These are phyloP conservation scores for Tetrax tetrax DNA, from an alignment of 2,113 vertebrate species.

Conservation along the genomic window DNA sequence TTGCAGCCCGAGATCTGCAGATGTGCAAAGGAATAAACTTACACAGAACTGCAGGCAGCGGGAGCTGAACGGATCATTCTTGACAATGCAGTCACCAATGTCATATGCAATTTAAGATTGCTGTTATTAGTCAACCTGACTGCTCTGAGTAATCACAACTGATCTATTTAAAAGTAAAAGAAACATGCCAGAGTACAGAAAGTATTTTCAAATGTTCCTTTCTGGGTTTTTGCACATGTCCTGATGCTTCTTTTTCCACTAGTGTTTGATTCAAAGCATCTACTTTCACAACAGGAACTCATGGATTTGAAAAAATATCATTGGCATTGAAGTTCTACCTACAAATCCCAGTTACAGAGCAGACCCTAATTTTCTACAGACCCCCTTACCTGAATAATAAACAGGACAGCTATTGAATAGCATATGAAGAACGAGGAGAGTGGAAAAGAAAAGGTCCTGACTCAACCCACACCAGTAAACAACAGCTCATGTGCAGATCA, in stretches of 20 bases:
- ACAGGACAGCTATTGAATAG: neutral
- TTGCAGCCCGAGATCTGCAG: neutral
- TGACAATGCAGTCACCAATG: neutral
- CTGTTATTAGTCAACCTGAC: accelerated
- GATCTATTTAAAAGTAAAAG: neutral
- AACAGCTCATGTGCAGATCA: neutral
- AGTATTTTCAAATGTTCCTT: neutral
- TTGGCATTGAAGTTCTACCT: neutral
- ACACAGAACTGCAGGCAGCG: neutral
- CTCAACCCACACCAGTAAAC: neutral
- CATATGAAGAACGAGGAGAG: neutral
- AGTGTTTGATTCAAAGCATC: neutral
- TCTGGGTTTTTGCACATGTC: neutral
- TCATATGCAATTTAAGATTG: neutral
- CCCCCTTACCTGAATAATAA: neutral
- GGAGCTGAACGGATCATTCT: neutral
- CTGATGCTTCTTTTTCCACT: neutral
- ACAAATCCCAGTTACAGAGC: neutral
- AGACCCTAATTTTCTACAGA: neutral
- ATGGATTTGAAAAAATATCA: neutral
- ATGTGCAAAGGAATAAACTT: neutral
- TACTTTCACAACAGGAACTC: neutral
- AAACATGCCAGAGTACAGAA: neutral
- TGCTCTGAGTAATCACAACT: neutral
- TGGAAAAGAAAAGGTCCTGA: neutral